Percentiles rank a stretch among this genome's conserved stretches.
Conservation (phyloP, 2,888 invertebrate genomes). For the Papilio protenor region DNA sequence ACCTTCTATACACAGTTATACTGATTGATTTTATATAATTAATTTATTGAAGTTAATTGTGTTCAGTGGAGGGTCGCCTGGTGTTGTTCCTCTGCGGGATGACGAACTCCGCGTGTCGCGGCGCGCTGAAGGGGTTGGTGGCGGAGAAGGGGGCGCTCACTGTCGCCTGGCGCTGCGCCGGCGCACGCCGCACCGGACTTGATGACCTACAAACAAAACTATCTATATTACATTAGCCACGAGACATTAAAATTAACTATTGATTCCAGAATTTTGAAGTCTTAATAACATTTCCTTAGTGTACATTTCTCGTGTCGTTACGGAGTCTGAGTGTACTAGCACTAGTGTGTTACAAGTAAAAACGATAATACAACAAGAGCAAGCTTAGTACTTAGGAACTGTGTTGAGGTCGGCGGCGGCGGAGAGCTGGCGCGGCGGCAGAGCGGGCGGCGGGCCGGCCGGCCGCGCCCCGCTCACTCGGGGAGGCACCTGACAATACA, state of each 20-base stretch:
- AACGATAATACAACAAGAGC: neutral
- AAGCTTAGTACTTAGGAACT: slow-evolving; percentile 65
- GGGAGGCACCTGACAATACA: slow-evolving; percentile 65
- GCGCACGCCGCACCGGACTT: slow-evolving; percentile 40
- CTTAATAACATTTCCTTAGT: no score
- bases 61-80: slow-evolving; percentile 68
- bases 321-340: no score
- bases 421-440: slow-evolving; percentile 84
- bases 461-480: slow-evolving; percentile 53
- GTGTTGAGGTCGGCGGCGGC: slow-evolving; percentile 74
- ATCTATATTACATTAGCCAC: no score
- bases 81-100: slow-evolving; percentile 73
- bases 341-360: neutral
- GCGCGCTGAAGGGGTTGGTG: slow-evolving; percentile 72
- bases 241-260: no score
- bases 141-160: slow-evolving; percentile 60
- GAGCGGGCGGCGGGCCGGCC: slow-evolving; percentile 72
- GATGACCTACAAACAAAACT: slow-evolving; percentile 32
- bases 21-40: neutral
- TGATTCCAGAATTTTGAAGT: no score
- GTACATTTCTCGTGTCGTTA: no score
- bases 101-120: slow-evolving; percentile 76
- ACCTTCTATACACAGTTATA: neutral
- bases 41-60: slow-evolving; percentile 52
- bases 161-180: slow-evolving; percentile 45